phyloP scores from a whole-genome alignment of 2,797 vertebrate genomes.

The Chrosomus eos region DNA sequence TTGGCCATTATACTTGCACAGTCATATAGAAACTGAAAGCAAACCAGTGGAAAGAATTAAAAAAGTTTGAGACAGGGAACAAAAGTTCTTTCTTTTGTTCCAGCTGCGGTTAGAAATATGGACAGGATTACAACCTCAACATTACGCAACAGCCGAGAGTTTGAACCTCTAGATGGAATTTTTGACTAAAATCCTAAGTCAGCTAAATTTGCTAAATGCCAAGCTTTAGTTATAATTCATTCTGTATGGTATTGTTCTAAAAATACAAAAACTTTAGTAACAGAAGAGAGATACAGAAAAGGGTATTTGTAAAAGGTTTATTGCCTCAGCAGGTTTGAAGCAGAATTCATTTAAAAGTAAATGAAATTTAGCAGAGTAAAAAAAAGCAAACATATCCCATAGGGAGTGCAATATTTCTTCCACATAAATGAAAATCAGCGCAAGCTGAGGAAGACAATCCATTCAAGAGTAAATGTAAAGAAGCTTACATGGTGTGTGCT shows the following conservation, averaged over 20 bases:
- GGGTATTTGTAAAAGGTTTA: conserved; percentile 38
- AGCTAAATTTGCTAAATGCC: not conserved
- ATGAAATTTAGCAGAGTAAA: conserved; percentile 52
- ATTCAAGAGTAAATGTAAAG: conserved; percentile 32
- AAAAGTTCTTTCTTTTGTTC: not conserved
- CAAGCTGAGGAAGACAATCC: conserved; percentile 39
- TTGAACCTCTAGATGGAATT: not conserved
- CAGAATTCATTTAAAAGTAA: conserved; percentile 44
- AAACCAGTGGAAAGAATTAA: not conserved
- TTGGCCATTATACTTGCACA: not conserved
- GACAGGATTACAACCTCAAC: not conserved
- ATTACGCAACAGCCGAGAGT: not conserved
- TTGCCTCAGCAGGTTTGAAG: conserved; percentile 34
- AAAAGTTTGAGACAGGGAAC: not conserved
- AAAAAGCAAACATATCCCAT: conserved; percentile 57
- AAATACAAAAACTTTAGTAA: not conserved
- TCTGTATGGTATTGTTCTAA: not conserved
- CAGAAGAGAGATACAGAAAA: conserved; percentile 1
- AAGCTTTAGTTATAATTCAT: not conserved
- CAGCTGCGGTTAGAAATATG: not conserved
- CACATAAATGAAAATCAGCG: conserved; percentile 41
- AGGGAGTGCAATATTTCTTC: conserved; percentile 51
- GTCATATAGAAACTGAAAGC: conserved; percentile 26
- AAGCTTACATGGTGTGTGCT: not conserved
- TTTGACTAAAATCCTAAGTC: not conserved